phyloP scores from a whole-genome alignment of 2,888 invertebrate species.

The Stenotaenia linearis region DNA sequence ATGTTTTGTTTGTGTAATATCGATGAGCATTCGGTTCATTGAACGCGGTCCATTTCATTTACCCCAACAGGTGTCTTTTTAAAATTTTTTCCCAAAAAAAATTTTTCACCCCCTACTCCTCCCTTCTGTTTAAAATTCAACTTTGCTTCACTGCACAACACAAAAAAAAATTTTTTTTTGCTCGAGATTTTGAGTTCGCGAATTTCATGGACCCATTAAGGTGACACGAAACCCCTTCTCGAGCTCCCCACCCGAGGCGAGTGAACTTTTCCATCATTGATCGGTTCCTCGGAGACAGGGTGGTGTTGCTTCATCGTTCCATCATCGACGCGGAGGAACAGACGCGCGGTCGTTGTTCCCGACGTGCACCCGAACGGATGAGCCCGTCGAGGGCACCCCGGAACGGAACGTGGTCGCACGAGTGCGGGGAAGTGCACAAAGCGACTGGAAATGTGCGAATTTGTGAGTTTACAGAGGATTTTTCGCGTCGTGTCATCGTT shows the following conservation, averaged over 20 bases:
- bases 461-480: not conserved
- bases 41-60: slow-evolving; percentile 19
- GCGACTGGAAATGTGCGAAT: not conserved
- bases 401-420: not conserved
- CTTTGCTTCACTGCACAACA: too few species aligned
- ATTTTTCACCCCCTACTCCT: too few species aligned
- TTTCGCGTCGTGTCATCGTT: not conserved
- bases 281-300: slow-evolving; percentile 28
- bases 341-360: not conserved
- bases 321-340: not conserved
- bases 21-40: slow-evolving; percentile 8
- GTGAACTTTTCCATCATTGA: slow-evolving; percentile 26
- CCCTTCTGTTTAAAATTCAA: too few species aligned
- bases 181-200: too few species aligned
- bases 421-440: not conserved
- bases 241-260: not conserved
- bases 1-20: slow-evolving; percentile 4
- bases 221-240: not conserved
- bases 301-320: slow-evolving; percentile 24
- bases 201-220: not conserved
- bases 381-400: slow-evolving; percentile 23
- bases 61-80: not conserved
- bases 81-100: not conserved
- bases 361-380: not conserved
- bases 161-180: too few species aligned